Conservation (phyloP, 2,797 vertebrate genomes). For the Danio tinwini region DNA sequence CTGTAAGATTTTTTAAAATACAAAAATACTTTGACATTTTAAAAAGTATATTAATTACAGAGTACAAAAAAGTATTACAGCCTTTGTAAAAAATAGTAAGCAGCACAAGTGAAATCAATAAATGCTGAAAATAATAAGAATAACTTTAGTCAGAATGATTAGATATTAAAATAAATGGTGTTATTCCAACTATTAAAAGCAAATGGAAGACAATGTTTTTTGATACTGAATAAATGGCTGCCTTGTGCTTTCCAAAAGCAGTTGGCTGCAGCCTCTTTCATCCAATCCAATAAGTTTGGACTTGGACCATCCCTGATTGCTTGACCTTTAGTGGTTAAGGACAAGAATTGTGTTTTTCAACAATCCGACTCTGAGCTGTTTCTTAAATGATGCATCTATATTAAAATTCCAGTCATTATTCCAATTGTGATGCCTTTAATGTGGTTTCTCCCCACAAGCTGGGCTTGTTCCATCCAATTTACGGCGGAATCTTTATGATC, state of each 20-base stretch:
- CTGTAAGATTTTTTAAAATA: neutral
- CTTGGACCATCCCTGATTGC: neutral
- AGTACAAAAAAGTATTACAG: neutral
- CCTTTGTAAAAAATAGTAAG: neutral
- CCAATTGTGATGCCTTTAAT: slow-evolving; percentile 55
- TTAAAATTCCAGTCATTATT: slow-evolving; percentile 61
- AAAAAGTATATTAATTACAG: neutral
- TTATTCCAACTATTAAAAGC: slow-evolving; percentile 1
- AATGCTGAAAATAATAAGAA: neutral
- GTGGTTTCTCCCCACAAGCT: slow-evolving; percentile 51
- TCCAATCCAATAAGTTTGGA: neutral
- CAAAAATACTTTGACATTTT: neutral
- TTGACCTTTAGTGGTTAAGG: slow-evolving; percentile 2
- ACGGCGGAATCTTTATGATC: slow-evolving; percentile 57
- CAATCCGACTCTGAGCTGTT: slow-evolving; percentile 32
- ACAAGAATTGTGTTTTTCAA: slow-evolving; percentile 36
- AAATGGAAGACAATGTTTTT: slow-evolving; percentile 5
- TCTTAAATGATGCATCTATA: slow-evolving; percentile 54
- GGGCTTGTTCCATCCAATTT: slow-evolving; percentile 52
- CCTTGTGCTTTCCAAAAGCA: slow-evolving; percentile 5
- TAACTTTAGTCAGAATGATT: neutral
- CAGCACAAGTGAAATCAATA: neutral
- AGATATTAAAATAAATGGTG: neutral
- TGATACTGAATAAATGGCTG: slow-evolving; percentile 10
- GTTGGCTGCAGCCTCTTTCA: neutral